phyloP scores from a whole-genome alignment of 2,797 vertebrate genomes.

The Cottoperca gobio region DNA sequence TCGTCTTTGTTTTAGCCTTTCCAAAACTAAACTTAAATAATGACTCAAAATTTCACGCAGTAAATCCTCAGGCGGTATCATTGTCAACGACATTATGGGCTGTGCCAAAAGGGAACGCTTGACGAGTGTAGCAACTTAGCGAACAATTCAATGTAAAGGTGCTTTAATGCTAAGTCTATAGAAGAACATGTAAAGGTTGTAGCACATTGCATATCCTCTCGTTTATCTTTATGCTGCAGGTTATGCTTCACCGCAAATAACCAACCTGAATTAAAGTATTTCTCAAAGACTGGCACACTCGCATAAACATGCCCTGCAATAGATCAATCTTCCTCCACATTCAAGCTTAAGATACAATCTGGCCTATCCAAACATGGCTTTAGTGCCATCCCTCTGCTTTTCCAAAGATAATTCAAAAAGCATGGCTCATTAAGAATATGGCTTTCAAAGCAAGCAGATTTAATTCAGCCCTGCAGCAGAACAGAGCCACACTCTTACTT shows the following conservation, averaged over 20 bases:
- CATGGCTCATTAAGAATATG: constrained; percentile 76
- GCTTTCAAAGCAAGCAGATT: constrained; percentile 65
- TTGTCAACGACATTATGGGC: background rate
- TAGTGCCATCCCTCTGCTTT: constrained; percentile 72
- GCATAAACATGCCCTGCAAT: constrained; percentile 46
- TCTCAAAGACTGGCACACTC: constrained; percentile 38
- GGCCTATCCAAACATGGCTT: constrained; percentile 67
- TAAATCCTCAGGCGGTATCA: too few species aligned
- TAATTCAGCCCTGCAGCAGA: constrained; percentile 63
- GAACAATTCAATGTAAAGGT: background rate
- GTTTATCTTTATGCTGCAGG: constrained; percentile 31
- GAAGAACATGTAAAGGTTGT: constrained; percentile 1
- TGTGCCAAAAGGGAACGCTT: background rate
- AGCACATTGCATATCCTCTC: constrained; percentile 1
- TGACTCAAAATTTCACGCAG: background rate
- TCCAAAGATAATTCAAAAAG: constrained; percentile 77
- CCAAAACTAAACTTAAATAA: background rate
- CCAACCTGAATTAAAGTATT: constrained; percentile 35
- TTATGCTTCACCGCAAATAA: constrained; percentile 31
- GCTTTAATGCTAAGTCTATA: constrained; percentile 15
- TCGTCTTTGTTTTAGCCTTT: background rate
- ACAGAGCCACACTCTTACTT: constrained; percentile 57
- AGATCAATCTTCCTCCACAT: constrained; percentile 51
- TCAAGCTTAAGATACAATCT: constrained; percentile 67
- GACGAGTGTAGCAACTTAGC: background rate